Percentiles rank a stretch among this genome's conserved stretches.
Conservation (phyloP, 2,888 invertebrate species). For the Drosophila setosimentum region DNA sequence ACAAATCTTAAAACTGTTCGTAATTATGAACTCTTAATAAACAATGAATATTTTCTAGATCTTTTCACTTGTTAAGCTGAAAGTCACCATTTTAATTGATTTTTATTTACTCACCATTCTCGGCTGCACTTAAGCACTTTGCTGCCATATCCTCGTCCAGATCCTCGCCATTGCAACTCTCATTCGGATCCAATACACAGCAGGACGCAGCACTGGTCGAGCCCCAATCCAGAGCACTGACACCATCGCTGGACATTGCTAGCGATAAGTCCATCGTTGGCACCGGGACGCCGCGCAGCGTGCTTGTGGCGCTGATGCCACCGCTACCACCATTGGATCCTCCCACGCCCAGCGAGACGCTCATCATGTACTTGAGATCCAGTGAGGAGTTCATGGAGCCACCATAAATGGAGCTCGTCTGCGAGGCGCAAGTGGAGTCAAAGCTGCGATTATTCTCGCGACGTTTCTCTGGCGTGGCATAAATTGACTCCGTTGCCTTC, state of each 20-base stretch:
- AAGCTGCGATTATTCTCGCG: slow-evolving; percentile 82
- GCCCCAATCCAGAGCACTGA: slow-evolving; percentile 73
- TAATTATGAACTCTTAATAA: background rate
- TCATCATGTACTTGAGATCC: slow-evolving; percentile 79
- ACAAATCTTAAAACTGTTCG: background rate
- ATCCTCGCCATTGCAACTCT: slow-evolving; percentile 75
- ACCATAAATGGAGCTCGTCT: slow-evolving; percentile 82
- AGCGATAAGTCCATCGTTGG: slow-evolving; percentile 78
- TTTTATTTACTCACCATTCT: slow-evolving; percentile 78
- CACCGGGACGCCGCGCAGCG: slow-evolving; percentile 66
- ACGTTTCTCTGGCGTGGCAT: slow-evolving; percentile 83
- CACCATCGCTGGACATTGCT: slow-evolving; percentile 66
- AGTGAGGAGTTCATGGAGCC: slow-evolving; percentile 82
- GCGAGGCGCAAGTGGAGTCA: slow-evolving; percentile 82
- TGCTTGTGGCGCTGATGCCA: slow-evolving; percentile 62
- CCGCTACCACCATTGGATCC: slow-evolving; percentile 41
- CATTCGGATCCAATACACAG: slow-evolving; percentile 63
- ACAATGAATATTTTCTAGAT: background rate
- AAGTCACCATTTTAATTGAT: background rate
- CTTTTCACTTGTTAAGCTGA: background rate
- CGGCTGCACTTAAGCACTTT: slow-evolving; percentile 82
- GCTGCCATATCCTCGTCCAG: slow-evolving; percentile 81
- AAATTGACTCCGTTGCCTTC: slow-evolving; percentile 66
- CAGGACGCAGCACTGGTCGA: slow-evolving; percentile 57
- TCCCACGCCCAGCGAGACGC: slow-evolving; percentile 53